These are phyloP conservation scores for Charina bottae DNA, from an alignment of 2,113 vertebrate species.

Conservation along the genomic window DNA sequence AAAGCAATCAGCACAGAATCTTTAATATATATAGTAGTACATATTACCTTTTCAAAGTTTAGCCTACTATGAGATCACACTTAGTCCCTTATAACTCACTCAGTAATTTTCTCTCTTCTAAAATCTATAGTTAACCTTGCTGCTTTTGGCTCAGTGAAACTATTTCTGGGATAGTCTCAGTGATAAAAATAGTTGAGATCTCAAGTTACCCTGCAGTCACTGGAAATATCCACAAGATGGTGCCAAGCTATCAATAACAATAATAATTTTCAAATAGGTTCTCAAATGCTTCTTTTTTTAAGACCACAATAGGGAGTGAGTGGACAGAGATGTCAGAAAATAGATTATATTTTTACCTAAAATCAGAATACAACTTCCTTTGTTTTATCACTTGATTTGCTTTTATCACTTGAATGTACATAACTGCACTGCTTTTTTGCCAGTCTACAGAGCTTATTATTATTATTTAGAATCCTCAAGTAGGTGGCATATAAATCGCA, in stretches of 20 bases:
- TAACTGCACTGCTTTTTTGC: neutral
- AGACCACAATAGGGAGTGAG: neutral
- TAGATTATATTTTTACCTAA: neutral
- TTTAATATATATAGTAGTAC: neutral
- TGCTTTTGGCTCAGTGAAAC: neutral
- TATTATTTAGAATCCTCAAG: neutral
- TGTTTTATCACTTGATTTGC: neutral
- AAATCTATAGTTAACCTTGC: neutral
- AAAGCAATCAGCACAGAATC: neutral
- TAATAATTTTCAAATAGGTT: neutral
- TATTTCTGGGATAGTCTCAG: neutral
- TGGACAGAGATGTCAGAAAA: neutral
- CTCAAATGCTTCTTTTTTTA: neutral
- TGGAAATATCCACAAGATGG: constrained; percentile 25
- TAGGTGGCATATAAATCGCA: neutral
- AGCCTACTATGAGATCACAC: neutral
- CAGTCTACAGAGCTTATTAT: neutral
- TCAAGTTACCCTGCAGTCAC: neutral
- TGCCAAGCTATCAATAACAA: constrained; percentile 4
- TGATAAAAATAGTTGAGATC: neutral
- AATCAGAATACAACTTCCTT: neutral
- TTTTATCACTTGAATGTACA: neutral
- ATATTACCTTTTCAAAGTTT: neutral
- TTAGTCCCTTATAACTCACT: neutral
- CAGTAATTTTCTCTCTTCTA: neutral